These are phyloP conservation scores for Cnemophilus loriae DNA, from an alignment of 2,113 vertebrate species.

Conservation along the genomic window DNA sequence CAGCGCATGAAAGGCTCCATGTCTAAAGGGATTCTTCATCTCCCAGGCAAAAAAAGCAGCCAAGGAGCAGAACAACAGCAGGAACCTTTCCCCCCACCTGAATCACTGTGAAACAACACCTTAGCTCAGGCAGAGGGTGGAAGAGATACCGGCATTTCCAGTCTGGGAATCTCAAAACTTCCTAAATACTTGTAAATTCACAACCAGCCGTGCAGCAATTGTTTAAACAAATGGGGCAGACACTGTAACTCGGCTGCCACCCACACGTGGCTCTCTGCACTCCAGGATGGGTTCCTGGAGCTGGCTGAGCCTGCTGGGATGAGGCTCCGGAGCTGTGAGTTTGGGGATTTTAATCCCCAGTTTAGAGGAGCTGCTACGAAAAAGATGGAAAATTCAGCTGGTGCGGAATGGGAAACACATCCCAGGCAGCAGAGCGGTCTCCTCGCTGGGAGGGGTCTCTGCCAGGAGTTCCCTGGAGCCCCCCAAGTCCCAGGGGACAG, in stretches of 20 bases:
- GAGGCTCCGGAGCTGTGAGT: neutral
- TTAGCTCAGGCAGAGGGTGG: neutral
- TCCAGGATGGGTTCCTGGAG: neutral
- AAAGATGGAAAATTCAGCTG: neutral
- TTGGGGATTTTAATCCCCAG: neutral
- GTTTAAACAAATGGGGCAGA: conserved; percentile 35
- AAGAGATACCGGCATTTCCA: conserved; percentile 3
- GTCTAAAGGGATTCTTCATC: conserved; percentile 42
- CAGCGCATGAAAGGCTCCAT: conserved; percentile 26
- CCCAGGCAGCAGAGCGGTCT: neutral
- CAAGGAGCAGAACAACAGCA: neutral
- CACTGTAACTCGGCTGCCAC: neutral
- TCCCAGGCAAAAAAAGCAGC: neutral
- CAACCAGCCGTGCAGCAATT: neutral
- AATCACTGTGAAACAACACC: neutral
- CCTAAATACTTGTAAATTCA: conserved; percentile 37
- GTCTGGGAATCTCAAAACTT: conserved; percentile 8
- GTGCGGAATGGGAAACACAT: conserved; percentile 11
- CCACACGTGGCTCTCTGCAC: neutral
- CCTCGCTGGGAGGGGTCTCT: neutral
- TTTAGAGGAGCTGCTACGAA: neutral
- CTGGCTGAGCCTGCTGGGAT: neutral
- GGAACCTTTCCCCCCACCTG: neutral
- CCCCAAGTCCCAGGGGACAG: neutral
- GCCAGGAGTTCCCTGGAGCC: neutral